Percentiles rank a stretch among this genome's conserved stretches.
These are phyloP conservation scores for Diaperis boleti DNA, from an alignment of 2,888 invertebrate species.

Conservation along the genomic window DNA sequence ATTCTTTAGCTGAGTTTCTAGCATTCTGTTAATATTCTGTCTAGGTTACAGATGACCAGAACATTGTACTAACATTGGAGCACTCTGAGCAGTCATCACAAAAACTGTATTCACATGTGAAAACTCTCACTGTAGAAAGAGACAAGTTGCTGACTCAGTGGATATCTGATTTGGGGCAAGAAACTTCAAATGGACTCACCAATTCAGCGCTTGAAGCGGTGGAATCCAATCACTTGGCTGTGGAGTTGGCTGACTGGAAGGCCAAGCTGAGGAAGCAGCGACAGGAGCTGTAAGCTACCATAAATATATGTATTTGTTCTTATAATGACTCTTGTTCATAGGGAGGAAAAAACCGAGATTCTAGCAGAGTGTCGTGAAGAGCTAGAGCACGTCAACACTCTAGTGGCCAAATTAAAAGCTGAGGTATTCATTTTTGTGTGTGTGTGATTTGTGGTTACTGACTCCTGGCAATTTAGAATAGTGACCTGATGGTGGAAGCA, in stretches of 20 bases:
- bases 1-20: too few relatives aligned
- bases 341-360: constrained; percentile 94
- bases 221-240: constrained; percentile 87
- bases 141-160: constrained; percentile 76
- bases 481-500: constrained; percentile 82
- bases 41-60: constrained; percentile 91
- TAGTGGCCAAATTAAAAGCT: constrained; percentile 80
- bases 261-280: constrained; percentile 89
- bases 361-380: constrained; percentile 90
- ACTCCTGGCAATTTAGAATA: constrained; percentile 71
- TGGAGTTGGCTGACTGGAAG: constrained; percentile 94
- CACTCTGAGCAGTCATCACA: constrained; percentile 81
- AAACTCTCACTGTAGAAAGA: constrained; percentile 84
- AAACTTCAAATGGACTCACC: constrained; percentile 41
- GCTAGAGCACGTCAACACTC: constrained; percentile 83
- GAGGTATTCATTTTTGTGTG: constrained; percentile 67
- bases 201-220: constrained; percentile 64
- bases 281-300: constrained; percentile 83
- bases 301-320: neutral
- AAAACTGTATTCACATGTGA: constrained; percentile 82
- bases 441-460: neutral
- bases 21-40: too few relatives aligned
- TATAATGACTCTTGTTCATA: constrained; percentile 59
- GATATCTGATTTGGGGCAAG: constrained; percentile 64
- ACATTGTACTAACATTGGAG: constrained; percentile 86